A percentile compares a stretch with the other conserved stretches of the same genome.
Evolutionary conservation across 2,797 vertebrate genomes (phyloP).

Genomic region (Hippopotamyrus pictus): DNA sequence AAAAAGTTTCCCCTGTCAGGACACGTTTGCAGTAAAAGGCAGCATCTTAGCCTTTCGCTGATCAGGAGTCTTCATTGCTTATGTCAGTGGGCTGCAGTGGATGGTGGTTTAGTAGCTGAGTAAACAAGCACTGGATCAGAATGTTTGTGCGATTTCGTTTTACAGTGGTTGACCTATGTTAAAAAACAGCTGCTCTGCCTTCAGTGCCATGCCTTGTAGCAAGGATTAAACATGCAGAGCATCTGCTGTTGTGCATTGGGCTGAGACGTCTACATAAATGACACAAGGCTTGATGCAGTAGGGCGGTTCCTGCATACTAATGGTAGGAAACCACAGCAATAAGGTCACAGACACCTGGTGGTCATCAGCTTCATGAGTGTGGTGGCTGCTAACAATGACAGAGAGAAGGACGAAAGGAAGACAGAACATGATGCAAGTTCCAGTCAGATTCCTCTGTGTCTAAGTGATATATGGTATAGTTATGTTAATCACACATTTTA

Average conservation of each 20-base stretch:
- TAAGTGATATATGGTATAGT: background rate
- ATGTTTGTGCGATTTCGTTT: background rate
- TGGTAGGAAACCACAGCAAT: background rate
- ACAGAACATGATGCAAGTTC: background rate
- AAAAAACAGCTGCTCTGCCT: background rate
- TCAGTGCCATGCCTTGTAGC: background rate
- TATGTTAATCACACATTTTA: background rate
- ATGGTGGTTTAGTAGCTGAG: background rate
- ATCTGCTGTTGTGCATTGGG: background rate
- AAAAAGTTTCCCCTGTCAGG: background rate
- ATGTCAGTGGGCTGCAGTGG: background rate
- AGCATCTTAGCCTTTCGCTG: background rate
- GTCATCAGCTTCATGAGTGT: background rate
- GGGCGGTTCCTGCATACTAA: background rate
- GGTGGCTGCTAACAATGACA: background rate
- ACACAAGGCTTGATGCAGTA: background rate
- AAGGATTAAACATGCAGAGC: background rate
- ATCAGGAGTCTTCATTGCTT: background rate
- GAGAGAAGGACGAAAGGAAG: background rate
- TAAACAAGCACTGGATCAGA: background rate
- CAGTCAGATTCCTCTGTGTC: background rate
- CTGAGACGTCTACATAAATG: background rate
- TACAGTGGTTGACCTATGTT: background rate
- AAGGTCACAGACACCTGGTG: background rate
- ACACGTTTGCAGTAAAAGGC: background rate